Base-by-base conservation (phyloP, 64 coral and sea anemone species). In the Platygyra sinensis region DNA sequence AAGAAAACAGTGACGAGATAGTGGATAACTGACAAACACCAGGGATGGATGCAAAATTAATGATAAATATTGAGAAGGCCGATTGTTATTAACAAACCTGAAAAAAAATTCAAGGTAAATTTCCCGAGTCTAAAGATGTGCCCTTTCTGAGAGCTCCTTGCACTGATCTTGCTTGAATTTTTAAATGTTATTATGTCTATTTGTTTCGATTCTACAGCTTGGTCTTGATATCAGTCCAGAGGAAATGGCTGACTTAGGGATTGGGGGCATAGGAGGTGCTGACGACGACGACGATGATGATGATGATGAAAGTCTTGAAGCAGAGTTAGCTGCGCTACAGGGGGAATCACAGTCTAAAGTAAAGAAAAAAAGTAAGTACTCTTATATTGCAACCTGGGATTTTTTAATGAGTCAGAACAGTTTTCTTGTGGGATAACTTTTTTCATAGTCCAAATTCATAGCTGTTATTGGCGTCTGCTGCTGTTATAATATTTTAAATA, bases 301-400 rank as follows among this genome's bases (percentile, higher is more conserved):
- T 30, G 90, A 92, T 60, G 83, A 92, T 17, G 90, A 64, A 72
- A 92, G 90, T 17, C 63, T 92, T 51, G 90, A 92, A 54, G 90
- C 90, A 38, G 90, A 92, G 65, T 75, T 92, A 22, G 90, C 90
- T 33, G 90, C 90, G 1, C 74, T 92, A 10, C 90, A 92, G 30
- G 72, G 38, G 28, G 83, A 80, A 27, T 76, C 62, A 52, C 62
- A 10, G 24, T 31, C 77, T 12, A 80, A 36, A 57, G 52, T 12
- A 72, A 62, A 73, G 39, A 92, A 86, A 33, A 91, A 91, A 91
- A 63, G 90, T 91, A 52, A 83, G 54, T 83, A 20, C 3, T 16
- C 11, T 76, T 46, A 46, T 46, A 8, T 5, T 46, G 4, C 42
- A 46, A 6, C 42, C 42, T 46, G 42, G 5, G 42, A 46, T 46